These are phyloP conservation scores for Zosterops lateralis DNA, from an alignment of 2,113 vertebrate species.

Conservation along the genomic window DNA sequence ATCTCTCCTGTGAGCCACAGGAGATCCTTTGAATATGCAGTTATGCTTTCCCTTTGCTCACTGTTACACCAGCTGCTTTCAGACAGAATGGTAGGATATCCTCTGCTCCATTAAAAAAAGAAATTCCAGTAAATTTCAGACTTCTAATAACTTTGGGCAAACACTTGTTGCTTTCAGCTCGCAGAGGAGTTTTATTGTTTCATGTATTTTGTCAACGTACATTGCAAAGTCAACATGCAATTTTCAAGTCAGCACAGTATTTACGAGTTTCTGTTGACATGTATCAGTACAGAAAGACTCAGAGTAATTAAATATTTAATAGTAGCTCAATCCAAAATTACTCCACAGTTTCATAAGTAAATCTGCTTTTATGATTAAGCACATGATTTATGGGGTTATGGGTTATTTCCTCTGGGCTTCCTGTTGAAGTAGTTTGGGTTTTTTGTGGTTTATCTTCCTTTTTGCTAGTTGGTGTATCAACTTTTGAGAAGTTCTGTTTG, in stretches of 20 bases:
- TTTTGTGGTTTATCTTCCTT: background rate
- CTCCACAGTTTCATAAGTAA: background rate
- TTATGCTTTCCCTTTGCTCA: background rate
- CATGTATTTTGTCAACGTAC: background rate
- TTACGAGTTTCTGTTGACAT: background rate
- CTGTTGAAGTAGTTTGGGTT: background rate
- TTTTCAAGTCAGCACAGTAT: background rate
- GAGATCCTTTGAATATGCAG: conserved; percentile 25
- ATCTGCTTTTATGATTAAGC: background rate
- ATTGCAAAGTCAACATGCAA: background rate
- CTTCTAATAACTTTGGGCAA: conserved; percentile 15
- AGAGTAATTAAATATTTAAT: background rate
- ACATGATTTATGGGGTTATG: background rate
- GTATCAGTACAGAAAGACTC: background rate
- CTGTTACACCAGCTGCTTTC: conserved; percentile 42
- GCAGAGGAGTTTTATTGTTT: background rate
- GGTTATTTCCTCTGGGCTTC: background rate
- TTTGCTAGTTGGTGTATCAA: background rate
- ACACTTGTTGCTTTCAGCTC: conserved; percentile 37
- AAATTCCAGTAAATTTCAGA: conserved; percentile 11
- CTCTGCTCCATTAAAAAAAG: background rate
- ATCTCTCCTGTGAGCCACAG: background rate
- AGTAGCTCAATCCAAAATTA: background rate
- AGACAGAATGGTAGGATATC: conserved; percentile 28
- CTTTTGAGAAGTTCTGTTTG: background rate